Evolutionary conservation across 2,797 vertebrate species (phyloP).

Genomic region (Clarias fuscus): DNA sequence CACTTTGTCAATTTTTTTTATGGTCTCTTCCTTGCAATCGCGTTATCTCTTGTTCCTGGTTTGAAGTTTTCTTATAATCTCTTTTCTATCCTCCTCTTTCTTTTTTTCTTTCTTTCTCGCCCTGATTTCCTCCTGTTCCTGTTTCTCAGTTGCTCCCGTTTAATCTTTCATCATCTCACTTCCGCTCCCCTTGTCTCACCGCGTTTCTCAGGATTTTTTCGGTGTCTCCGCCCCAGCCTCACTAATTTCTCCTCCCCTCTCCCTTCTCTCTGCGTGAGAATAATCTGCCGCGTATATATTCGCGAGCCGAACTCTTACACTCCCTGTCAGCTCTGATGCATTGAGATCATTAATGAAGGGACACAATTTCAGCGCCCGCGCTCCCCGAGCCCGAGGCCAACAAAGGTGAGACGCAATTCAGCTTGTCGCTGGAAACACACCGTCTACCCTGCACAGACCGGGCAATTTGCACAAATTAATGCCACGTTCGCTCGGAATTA

Average conservation of each 20-base stretch:
- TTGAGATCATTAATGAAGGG: conserved; percentile 53
- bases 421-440: conserved; percentile 53
- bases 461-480: conserved; percentile 59
- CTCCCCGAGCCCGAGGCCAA: conserved; percentile 52
- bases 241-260: background rate
- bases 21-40: background rate
- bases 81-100: no score
- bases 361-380: conserved; percentile 61
- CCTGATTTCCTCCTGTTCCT: background rate
- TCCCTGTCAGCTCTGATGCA: conserved; percentile 53
- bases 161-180: background rate
- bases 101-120: background rate
- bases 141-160: no score
- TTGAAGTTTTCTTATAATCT: background rate
- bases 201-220: background rate
- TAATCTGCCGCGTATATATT: conserved; percentile 25
- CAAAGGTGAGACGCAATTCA: conserved; percentile 53
- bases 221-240: background rate
- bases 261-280: background rate
- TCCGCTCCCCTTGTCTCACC: background rate
- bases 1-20: background rate
- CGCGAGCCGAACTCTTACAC: conserved; percentile 34
- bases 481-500: conserved; percentile 66
- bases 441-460: conserved; percentile 51
- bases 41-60: background rate